Evolutionary conservation across 2,888 invertebrate genomes (phyloP).

Genomic region (Diaprepes abbreviatus): DNA sequence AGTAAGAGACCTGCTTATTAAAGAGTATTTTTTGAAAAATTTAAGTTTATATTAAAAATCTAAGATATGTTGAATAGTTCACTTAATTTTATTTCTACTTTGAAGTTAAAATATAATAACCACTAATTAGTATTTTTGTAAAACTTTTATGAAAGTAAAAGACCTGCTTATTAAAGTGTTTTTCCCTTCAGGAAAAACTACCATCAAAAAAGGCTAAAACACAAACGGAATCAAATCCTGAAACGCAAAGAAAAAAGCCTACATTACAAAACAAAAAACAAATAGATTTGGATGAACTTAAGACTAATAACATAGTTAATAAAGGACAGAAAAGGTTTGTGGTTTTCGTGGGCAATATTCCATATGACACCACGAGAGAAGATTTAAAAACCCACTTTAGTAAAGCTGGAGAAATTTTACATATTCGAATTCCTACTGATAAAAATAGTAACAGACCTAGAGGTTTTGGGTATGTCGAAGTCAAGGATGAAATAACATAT

Average conservation of each 20-base stretch:
- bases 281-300: slow-evolving; percentile 48
- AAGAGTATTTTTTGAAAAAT: too few relatives aligned
- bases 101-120: too few relatives aligned
- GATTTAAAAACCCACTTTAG: slow-evolving; percentile 67
- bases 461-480: slow-evolving; percentile 68
- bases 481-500: slow-evolving; percentile 64
- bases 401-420: slow-evolving; percentile 64
- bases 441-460: slow-evolving; percentile 62
- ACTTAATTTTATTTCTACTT: too few relatives aligned
- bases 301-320: slow-evolving; percentile 49
- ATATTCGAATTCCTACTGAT: slow-evolving; percentile 65
- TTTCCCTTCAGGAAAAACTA: slow-evolving; percentile 39
- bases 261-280: slow-evolving; percentile 21
- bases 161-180: slow-evolving; percentile 18
- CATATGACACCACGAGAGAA: slow-evolving; percentile 63
- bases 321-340: slow-evolving; percentile 62
- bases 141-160: too few relatives aligned
- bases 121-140: too few relatives aligned
- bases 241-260: not conserved
- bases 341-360: slow-evolving; percentile 68
- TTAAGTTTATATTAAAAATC: too few relatives aligned
- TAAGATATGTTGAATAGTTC: too few relatives aligned
- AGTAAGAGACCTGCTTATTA: too few relatives aligned
- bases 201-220: slow-evolving; percentile 15
- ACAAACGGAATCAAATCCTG: not conserved